phyloP scores from a whole-genome alignment of 2,797 vertebrate species.

The Picus viridis region DNA sequence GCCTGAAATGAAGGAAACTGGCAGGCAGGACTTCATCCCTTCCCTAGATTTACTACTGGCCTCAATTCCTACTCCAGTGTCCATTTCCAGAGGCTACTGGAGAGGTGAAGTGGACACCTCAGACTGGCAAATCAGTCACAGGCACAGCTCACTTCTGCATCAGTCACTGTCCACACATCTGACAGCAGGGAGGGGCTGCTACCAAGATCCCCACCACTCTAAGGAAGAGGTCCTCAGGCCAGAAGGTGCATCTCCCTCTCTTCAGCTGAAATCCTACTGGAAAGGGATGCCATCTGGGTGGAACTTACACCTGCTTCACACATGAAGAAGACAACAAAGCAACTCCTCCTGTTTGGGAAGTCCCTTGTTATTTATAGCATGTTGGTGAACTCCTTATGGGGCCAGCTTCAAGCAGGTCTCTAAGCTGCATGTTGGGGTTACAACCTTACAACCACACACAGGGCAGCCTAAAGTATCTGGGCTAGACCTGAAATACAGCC shows the following conservation, averaged over 20 bases:
- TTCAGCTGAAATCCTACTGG: neutral
- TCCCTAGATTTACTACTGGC: neutral
- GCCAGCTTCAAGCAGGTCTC: neutral
- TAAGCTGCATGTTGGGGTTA: neutral
- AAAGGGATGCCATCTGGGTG: neutral
- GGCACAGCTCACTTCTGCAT: neutral
- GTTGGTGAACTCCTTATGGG: neutral
- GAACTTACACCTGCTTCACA: neutral
- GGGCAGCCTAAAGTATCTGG: neutral
- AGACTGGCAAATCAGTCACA: rapidly evolving
- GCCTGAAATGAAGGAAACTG: neutral
- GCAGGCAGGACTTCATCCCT: neutral
- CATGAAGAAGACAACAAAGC: neutral
- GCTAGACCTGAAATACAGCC: neutral
- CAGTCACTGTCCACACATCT: rapidly evolving
- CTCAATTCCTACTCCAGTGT: neutral
- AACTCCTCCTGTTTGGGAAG: neutral
- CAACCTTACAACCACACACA: neutral
- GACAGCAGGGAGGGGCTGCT: neutral
- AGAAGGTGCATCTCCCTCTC: neutral
- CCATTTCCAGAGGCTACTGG: neutral
- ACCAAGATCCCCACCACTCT: rapidly evolving
- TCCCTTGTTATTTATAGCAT: neutral
- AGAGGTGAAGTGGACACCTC: neutral
- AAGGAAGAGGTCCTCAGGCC: neutral